phyloP scores from a whole-genome alignment of 2,797 vertebrate genomes.

The Syndactyla subalaris region DNA sequence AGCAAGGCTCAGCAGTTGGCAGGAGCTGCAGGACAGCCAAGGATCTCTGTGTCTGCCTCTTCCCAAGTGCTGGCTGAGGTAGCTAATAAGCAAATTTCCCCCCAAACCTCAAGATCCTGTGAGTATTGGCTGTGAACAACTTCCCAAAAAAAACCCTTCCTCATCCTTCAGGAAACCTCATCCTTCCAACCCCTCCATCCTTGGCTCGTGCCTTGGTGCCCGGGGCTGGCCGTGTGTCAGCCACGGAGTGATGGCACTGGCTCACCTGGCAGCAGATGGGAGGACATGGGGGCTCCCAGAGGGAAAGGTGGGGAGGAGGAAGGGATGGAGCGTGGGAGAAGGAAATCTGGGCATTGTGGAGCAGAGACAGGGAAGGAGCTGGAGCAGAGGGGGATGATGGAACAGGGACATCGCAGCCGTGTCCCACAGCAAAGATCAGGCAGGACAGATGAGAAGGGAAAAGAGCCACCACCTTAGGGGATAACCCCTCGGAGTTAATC shows the following conservation, averaged over 20 bases:
- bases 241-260: rapidly evolving
- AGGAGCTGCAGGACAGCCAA: background rate
- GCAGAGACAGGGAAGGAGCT: rapidly evolving
- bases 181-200: background rate
- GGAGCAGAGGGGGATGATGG: rapidly evolving
- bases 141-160: background rate
- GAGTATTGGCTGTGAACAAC: background rate
- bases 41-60: background rate
- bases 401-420: rapidly evolving
- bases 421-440: background rate
- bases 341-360: background rate
- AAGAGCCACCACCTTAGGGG: background rate
- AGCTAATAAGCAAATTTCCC: background rate
- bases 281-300: background rate
- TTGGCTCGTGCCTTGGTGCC: rapidly evolving
- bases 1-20: background rate
- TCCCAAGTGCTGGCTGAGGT: rapidly evolving
- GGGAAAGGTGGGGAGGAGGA: background rate
- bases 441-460: background rate
- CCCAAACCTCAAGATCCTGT: too few species aligned
- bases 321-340: background rate
- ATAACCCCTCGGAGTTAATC: rapidly evolving
- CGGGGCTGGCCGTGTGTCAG: rapidly evolving
- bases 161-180: background rate
- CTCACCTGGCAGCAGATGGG: background rate